Evolutionary conservation across 2,113 vertebrate species (phyloP).

Genomic region (Myotis davidii): DNA sequence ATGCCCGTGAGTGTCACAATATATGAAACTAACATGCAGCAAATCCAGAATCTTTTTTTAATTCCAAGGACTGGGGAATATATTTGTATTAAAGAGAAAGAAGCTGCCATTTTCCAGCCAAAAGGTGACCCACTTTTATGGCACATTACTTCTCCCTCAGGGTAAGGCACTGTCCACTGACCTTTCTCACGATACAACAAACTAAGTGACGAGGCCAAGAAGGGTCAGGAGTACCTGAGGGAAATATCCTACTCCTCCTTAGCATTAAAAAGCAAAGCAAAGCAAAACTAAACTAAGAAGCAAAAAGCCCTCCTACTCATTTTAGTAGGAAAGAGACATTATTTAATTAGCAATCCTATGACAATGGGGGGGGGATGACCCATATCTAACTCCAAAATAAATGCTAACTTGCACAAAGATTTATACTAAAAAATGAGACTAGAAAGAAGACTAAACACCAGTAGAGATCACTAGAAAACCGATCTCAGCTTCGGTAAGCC

Average conservation of each 20-base stretch:
- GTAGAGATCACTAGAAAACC: neutral
- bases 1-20: neutral
- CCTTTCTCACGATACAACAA: neutral
- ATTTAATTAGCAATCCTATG: neutral
- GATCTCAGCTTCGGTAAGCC: neutral
- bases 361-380: neutral
- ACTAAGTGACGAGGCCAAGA: neutral
- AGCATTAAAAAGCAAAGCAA: neutral
- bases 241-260: neutral
- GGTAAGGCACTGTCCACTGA: neutral
- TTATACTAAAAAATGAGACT: neutral
- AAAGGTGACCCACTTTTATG: neutral
- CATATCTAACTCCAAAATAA: neutral
- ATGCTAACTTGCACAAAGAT: neutral
- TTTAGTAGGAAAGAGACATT: neutral
- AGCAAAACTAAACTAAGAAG: neutral
- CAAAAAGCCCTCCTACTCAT: neutral
- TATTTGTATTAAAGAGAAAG: neutral
- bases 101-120: neutral
- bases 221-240: neutral
- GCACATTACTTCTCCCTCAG: neutral
- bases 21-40: neutral
- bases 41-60: neutral
- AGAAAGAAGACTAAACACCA: neutral
- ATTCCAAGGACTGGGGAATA: neutral